These are phyloP conservation scores for Gallinago media DNA, from an alignment of 2,113 vertebrate genomes.

Conservation along the genomic window DNA sequence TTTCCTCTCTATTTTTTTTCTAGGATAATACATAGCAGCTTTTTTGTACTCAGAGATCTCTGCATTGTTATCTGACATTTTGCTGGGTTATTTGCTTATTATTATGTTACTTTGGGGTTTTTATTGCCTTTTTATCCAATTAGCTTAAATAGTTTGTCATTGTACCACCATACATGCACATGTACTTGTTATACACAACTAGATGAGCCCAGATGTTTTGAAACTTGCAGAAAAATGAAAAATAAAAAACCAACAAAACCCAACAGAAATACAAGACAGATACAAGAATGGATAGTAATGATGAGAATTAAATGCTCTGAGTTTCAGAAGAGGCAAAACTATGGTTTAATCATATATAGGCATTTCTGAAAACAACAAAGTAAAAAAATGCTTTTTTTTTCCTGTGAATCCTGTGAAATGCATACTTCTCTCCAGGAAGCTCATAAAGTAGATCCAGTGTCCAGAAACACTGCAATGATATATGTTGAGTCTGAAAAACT, in stretches of 20 bases:
- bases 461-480: not conserved
- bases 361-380: not conserved
- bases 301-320: too few species aligned
- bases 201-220: too few species aligned
- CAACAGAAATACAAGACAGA: too few species aligned
- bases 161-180: too few species aligned
- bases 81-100: not conserved
- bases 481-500: not conserved
- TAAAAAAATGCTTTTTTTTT: not conserved
- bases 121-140: too few species aligned
- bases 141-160: too few species aligned
- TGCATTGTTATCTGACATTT: not conserved
- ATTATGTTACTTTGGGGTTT: not conserved
- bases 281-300: too few species aligned
- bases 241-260: too few species aligned
- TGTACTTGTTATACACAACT: too few species aligned
- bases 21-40: not conserved
- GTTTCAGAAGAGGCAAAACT: too few species aligned
- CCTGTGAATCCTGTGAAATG: not conserved
- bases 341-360: too few species aligned
- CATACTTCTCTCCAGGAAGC: not conserved
- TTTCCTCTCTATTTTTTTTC: not conserved
- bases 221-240: too few species aligned
- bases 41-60: not conserved
- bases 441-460: not conserved